Evolutionary conservation across 2,888 invertebrate species (phyloP).

Genomic region (Drosophila crucigera): DNA sequence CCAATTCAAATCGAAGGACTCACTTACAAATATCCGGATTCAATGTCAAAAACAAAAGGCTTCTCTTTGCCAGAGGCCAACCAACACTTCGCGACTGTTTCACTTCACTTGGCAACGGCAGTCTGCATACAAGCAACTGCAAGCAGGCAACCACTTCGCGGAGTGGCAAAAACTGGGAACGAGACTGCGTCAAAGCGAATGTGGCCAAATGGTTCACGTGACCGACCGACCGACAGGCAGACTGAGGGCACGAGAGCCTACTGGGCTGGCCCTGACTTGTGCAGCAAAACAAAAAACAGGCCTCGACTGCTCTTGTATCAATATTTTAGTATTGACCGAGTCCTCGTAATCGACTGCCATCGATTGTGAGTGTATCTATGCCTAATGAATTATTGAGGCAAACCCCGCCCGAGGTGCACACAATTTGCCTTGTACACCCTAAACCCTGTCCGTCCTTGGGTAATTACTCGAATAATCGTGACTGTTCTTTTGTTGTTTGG

Average conservation of each 20-base stretch:
- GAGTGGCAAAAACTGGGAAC: conserved; percentile 47
- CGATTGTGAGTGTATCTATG: conserved; percentile 57
- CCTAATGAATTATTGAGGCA: conserved; percentile 65
- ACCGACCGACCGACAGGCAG: not conserved
- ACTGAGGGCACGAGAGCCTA: not conserved
- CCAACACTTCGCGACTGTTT: conserved; percentile 10
- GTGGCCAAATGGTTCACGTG: conserved; percentile 59
- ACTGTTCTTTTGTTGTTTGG: conserved; percentile 11
- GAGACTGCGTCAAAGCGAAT: conserved; percentile 43
- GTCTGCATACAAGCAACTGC: conserved; percentile 1
- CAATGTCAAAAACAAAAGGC: conserved; percentile 46
- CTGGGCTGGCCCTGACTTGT: conserved; percentile 30
- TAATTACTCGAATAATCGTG: conserved; percentile 54
- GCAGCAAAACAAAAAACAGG: not conserved
- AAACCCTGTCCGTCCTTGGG: not conserved
- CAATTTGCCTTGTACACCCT: conserved; percentile 5
- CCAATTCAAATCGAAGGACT: conserved; percentile 37
- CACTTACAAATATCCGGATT: conserved; percentile 25
- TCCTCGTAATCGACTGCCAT: conserved; percentile 69
- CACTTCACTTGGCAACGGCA: conserved; percentile 29
- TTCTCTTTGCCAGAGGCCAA: conserved; percentile 15
- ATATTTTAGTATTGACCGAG: conserved; percentile 75
- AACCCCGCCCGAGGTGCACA: not conserved
- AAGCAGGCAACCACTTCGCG: conserved; percentile 28
- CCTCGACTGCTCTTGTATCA: conserved; percentile 16